phyloP scores from a whole-genome alignment of 37 sponge, comb jelly and placozoan species.

The Chondrosia reniformis region DNA sequence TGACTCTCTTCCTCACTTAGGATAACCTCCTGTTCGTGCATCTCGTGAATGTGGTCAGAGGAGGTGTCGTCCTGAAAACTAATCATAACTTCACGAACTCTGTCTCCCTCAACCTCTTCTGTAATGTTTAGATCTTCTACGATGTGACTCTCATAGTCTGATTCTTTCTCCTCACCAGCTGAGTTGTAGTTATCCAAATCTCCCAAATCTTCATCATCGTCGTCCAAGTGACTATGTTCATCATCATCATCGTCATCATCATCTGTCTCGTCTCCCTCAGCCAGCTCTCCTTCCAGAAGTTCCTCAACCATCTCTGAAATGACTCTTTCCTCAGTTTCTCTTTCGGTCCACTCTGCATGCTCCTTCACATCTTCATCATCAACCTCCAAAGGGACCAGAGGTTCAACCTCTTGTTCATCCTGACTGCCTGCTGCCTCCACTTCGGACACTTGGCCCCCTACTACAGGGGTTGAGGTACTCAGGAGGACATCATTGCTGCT shows the following conservation, averaged over 20 bases:
- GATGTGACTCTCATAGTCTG: constrained; percentile 27
- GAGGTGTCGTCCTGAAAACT: constrained; percentile 7
- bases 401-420: constrained; percentile 34
- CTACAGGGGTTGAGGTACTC: neutral
- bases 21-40: neutral
- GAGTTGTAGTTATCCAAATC: constrained; percentile 80
- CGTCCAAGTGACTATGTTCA: constrained; percentile 12
- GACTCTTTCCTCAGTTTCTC: constrained; percentile 27
- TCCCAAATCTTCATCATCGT: constrained; percentile 51
- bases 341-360: neutral
- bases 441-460: neutral
- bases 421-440: neutral
- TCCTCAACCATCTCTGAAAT: constrained; percentile 20
- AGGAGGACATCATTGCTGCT: neutral
- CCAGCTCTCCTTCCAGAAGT: constrained; percentile 37
- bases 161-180: constrained; percentile 81
- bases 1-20: constrained; percentile 4
- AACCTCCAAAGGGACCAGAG: constrained; percentile 56
- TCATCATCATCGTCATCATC: constrained; percentile 23
- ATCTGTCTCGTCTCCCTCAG: constrained; percentile 26
- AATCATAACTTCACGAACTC: constrained; percentile 27
- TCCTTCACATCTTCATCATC: constrained; percentile 34
- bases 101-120: constrained; percentile 23
- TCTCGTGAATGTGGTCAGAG: neutral
- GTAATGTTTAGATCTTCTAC: constrained; percentile 68